Base-by-base conservation (phyloP, 2,888 invertebrate species). In the Hofmannophila pseudospretella region DNA sequence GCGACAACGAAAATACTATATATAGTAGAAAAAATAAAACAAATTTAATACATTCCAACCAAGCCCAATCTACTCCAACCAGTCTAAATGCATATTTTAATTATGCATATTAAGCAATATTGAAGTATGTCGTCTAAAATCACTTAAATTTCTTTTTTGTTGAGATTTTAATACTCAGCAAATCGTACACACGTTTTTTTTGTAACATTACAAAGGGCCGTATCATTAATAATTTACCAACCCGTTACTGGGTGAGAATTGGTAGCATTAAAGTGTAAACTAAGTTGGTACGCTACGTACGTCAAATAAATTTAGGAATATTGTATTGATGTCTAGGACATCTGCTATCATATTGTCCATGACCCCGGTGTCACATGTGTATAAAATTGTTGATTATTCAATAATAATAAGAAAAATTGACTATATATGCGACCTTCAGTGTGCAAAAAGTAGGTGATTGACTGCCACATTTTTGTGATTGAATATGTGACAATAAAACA, bases 371-470 rank as follows among this genome's bases (percentile, higher is more conserved):
- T 74, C 59, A 61, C 45, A 48, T 57, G 49, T 49, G 59, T 59
- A 11, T 27, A 49, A 57, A 61, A 70, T 67, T 63, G 52, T 65
- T 66, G 67, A 70, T 66, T 64, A 67, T 54, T 55, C 51, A 66
- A 62, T 64, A 66, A 62, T 62, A 53, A 45, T 62, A 64, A 64
- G 64, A 58, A 59, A 58, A 59, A 65, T 57, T 53, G 44, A 54
- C 57, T 56, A 67, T 69, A 77, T 67, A 65, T 52, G 57, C 65
- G 77, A 81, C 84, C 84, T 82, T 85, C 79, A 78, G 64, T 67
- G 58, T 62, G 64, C 58, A 54, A 73, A 71, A 84, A 76, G 78
- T 84, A 67, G 84, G 84, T 84, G 41, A 38, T 37, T 25, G 41
- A 38, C 41, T 25, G 41, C 34, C 41, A 31, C 41, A 38, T 34